Conservation (phyloP, 2,888 invertebrate genomes). For the Sinopyrophorus schimmeli region DNA sequence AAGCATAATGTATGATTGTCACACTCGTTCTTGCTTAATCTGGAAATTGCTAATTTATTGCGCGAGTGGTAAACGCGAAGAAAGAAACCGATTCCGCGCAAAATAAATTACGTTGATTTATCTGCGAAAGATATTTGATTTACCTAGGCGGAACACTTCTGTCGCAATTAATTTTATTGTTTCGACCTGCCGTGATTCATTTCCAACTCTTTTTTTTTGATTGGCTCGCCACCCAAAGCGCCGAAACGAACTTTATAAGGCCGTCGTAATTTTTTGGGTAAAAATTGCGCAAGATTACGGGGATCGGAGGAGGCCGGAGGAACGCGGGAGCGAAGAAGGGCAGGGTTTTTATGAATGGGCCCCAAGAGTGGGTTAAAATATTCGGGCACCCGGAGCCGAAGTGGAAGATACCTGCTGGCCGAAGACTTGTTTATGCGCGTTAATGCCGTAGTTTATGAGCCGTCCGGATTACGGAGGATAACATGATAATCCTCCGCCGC, state of each 20-base stretch:
- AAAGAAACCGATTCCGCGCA: conserved; percentile 3
- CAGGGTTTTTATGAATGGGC: conserved; percentile 36
- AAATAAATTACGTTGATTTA: conserved; percentile 14
- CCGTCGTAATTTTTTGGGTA: too few species aligned
- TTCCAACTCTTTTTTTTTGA: too few species aligned
- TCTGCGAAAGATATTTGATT: neutral
- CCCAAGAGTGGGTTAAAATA: conserved; percentile 12
- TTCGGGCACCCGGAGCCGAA: conserved; percentile 22
- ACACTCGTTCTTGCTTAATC: conserved; percentile 7
- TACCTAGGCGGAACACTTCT: neutral
- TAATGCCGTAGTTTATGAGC: conserved; percentile 42
- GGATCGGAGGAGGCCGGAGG: conserved; percentile 20
- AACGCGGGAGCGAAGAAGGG: conserved; percentile 17
- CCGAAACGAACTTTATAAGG: too few species aligned
- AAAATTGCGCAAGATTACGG: conserved; percentile 35
- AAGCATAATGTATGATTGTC: conserved; percentile 17
- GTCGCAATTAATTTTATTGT: conserved; percentile 7
- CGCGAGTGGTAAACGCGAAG: conserved; percentile 5
- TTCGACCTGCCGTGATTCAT: too few species aligned
- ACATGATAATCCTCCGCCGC: conserved; percentile 41
- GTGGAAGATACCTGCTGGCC: conserved; percentile 33
- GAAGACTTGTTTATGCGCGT: conserved; percentile 40
- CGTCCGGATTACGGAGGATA: conserved; percentile 41
- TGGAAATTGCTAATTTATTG: conserved; percentile 11
- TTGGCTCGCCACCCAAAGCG: too few species aligned